Conservation (phyloP, 2,888 invertebrate genomes). For the Tetragnatha montana region DNA sequence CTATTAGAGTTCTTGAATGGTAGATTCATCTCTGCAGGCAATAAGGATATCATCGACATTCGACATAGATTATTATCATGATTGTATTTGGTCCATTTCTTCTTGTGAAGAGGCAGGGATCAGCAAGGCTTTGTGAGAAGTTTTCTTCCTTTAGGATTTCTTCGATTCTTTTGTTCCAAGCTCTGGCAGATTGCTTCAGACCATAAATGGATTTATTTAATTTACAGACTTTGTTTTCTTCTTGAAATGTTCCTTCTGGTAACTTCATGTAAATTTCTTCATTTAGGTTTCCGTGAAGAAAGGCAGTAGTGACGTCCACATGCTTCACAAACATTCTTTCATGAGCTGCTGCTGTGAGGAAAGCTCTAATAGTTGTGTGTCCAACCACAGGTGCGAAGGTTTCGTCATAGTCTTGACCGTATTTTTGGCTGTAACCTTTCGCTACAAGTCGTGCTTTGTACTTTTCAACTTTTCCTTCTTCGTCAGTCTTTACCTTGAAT, state of each 20-base stretch:
- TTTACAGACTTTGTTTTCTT: constrained; percentile 22
- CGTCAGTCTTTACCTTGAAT: constrained; percentile 3
- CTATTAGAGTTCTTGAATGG: neutral
- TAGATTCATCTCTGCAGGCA: neutral
- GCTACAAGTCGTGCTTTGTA: constrained; percentile 73
- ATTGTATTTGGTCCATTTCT: neutral
- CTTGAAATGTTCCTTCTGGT: neutral
- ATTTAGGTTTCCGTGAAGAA: constrained; percentile 68
- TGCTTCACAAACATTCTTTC: constrained; percentile 49
- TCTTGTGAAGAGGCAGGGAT: neutral
- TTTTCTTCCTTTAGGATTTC: neutral
- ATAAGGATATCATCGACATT: constrained; percentile 3
- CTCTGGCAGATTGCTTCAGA: constrained; percentile 36
- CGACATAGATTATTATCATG: neutral
- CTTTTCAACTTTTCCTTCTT: constrained; percentile 4
- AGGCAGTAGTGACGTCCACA: constrained; percentile 72
- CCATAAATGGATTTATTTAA: constrained; percentile 46
- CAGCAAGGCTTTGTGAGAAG: neutral
- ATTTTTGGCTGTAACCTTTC: constrained; percentile 67
- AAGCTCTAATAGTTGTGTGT: constrained; percentile 54
- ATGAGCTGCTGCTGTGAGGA: constrained; percentile 62
- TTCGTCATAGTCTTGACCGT: constrained; percentile 71
- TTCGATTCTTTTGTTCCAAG: neutral
- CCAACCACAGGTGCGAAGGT: constrained; percentile 71
- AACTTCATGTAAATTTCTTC: constrained; percentile 69